Conservation (phyloP, 2,113 vertebrate species). For the Deroptyus accipitrinus region DNA sequence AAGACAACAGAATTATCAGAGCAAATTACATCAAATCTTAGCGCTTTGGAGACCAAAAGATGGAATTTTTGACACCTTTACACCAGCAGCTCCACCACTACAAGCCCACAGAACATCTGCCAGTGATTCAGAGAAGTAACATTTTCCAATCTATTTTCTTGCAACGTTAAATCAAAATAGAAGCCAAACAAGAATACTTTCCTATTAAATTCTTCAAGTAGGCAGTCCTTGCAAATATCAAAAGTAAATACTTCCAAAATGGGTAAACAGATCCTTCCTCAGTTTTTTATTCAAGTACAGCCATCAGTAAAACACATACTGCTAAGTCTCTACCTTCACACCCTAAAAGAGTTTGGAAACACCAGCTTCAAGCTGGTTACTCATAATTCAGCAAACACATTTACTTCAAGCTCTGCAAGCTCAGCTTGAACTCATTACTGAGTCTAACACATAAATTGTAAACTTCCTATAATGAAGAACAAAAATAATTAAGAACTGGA, state of each 20-base stretch:
- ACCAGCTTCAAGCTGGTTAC: neutral
- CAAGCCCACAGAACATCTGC: slow-evolving; percentile 6
- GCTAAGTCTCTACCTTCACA: neutral
- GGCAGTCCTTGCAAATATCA: neutral
- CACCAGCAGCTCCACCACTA: neutral
- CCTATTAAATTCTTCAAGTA: neutral
- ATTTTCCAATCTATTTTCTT: slow-evolving; percentile 11
- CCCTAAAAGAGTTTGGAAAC: neutral
- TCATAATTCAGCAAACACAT: neutral
- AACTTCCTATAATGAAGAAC: neutral
- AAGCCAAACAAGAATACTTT: slow-evolving; percentile 21
- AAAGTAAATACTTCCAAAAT: neutral
- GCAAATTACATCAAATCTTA: neutral
- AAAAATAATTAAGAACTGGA: neutral
- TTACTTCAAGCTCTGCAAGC: neutral
- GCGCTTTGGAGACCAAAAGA: neutral
- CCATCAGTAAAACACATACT: neutral
- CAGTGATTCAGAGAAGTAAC: neutral
- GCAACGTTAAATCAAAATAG: neutral
- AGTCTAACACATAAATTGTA: neutral
- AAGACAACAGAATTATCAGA: neutral
- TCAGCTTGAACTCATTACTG: neutral
- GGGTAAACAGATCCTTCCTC: neutral
- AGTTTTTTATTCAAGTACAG: neutral
- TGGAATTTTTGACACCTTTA: slow-evolving; percentile 17